These are phyloP conservation scores for Drosophila ogumai DNA, from an alignment of 1,140 invertebrate genomes.

Conservation along the genomic window DNA sequence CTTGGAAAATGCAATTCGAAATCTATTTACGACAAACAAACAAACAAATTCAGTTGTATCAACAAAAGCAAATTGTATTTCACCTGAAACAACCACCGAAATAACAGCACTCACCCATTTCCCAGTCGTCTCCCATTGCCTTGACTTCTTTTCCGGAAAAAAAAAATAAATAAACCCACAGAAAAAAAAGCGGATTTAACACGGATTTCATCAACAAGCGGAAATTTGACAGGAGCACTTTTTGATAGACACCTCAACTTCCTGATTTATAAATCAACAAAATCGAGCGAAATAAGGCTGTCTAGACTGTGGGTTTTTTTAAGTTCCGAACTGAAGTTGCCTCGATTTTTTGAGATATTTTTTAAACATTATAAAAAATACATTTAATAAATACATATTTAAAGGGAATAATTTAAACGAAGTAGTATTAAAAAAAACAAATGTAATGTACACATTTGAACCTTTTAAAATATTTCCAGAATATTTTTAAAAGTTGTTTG, in stretches of 20 bases:
- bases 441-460: too few species aligned
- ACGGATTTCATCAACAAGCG: conserved; percentile 36
- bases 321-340: neutral
- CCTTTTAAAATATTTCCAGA: too few species aligned
- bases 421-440: too few species aligned
- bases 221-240: neutral
- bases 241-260: conserved; percentile 26
- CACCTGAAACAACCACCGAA: conserved; percentile 1
- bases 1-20: conserved; percentile 33
- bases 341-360: neutral
- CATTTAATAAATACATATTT: too few species aligned
- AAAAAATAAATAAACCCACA: neutral
- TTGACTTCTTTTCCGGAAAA: neutral
- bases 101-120: conserved; percentile 18
- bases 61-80: conserved; percentile 35
- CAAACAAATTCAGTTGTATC: conserved; percentile 30
- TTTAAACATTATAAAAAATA: too few species aligned
- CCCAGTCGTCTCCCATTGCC: neutral
- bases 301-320: conserved; percentile 1
- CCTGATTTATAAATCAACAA: conserved; percentile 26
- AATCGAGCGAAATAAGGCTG: neutral
- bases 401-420: too few species aligned
- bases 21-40: conserved; percentile 34
- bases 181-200: conserved; percentile 26
- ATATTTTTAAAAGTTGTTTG: too few species aligned